Conservation (phyloP, 23 tunicate genomes). For the Aplidium turbinatum region DNA sequence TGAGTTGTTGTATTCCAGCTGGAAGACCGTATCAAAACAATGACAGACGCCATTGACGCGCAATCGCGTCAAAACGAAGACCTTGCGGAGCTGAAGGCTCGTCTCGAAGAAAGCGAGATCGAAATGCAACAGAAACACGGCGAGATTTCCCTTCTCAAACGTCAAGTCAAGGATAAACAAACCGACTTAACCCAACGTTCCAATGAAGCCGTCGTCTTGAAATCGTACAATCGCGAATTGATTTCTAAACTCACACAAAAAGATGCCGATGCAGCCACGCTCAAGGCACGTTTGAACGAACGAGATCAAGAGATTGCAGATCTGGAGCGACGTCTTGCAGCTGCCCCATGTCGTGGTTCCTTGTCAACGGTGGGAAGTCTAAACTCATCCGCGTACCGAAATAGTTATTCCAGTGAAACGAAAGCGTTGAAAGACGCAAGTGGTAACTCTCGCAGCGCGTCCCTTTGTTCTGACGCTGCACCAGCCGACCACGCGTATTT, state of each 20-base stretch:
- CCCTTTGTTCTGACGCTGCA: not conserved
- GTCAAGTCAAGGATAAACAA: slow-evolving; percentile 54
- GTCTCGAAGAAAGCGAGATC: slow-evolving; percentile 55
- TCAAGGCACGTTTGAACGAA: slow-evolving; percentile 30
- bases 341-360: not conserved
- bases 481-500: slow-evolving; percentile 1
- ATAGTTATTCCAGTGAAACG: not conserved
- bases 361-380: not conserved
- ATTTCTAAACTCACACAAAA: slow-evolving; percentile 18
- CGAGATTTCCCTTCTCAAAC: slow-evolving; percentile 45
- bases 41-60: slow-evolving; percentile 61
- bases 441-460: too few relatives aligned
- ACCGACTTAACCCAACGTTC: slow-evolving; percentile 33
- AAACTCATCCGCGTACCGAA: not conserved
- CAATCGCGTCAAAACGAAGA: slow-evolving; percentile 39
- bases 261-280: slow-evolving; percentile 27
- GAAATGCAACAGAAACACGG: slow-evolving; percentile 53
- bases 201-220: slow-evolving; percentile 33
- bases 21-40: slow-evolving; percentile 50
- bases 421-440: too few relatives aligned
- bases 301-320: slow-evolving; percentile 34
- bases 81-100: slow-evolving; percentile 30
- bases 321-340: slow-evolving; percentile 48
- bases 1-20: too few relatives aligned
- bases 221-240: slow-evolving; percentile 45